phyloP scores from a whole-genome alignment of 30 jellyfish, hydroid and myxozoan species.

The Euphysa ruthae region DNA sequence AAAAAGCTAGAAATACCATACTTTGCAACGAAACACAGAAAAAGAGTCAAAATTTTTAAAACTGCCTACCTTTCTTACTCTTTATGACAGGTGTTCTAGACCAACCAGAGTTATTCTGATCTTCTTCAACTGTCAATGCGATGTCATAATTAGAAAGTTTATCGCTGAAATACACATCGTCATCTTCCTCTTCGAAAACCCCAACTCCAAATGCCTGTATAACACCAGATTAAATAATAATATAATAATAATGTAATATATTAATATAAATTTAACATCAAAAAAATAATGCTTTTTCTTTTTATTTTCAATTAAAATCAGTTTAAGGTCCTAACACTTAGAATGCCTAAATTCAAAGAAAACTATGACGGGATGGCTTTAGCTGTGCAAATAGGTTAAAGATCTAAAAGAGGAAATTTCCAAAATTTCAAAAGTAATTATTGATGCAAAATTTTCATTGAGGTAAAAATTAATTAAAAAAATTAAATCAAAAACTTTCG shows the following conservation, averaged over 20 bases:
- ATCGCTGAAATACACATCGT: constrained; percentile 56
- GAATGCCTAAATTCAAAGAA: background rate
- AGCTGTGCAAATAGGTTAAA: too few relatives aligned
- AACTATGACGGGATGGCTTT: too few relatives aligned
- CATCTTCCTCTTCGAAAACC: constrained; percentile 95
- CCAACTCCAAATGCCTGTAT: constrained; percentile 99
- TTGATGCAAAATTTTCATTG: too few relatives aligned
- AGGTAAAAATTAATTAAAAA: too few relatives aligned
- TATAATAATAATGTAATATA: background rate
- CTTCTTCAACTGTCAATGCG: constrained; percentile 33
- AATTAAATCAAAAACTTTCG: too few relatives aligned
- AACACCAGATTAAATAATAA: background rate
- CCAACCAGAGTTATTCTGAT: constrained; percentile 62
- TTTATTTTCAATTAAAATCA: too few relatives aligned
- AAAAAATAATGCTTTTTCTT: background rate
- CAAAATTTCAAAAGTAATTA: too few relatives aligned
- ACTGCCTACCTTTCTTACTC: constrained; percentile 44
- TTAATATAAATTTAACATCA: too few relatives aligned
- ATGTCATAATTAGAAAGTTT: constrained; percentile 72
- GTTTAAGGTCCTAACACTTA: background rate
- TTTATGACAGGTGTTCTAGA: constrained; percentile 65
- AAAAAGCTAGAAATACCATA: too few relatives aligned
- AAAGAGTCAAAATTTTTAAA: too few relatives aligned
- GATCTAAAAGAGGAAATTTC: too few relatives aligned
- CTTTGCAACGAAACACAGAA: too few relatives aligned